Conservation (phyloP, 2,888 invertebrate species). For the Hermaeophaga mercurialis region DNA sequence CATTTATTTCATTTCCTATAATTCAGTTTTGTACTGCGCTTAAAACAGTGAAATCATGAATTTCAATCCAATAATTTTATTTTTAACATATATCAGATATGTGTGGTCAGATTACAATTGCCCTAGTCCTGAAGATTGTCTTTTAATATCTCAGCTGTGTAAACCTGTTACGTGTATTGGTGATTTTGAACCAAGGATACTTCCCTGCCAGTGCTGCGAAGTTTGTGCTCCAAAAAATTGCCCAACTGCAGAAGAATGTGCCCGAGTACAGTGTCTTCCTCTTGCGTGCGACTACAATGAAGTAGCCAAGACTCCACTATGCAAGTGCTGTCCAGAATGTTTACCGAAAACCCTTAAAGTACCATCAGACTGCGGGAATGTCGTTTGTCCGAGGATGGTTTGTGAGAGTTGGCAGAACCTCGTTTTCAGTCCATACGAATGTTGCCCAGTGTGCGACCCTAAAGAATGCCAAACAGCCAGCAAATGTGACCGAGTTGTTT, state of each 20-base stretch:
- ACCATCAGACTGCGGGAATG: slow-evolving; percentile 1
- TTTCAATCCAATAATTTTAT: background rate
- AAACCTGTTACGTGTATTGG: background rate
- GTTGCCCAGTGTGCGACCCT: background rate
- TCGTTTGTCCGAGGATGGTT: background rate
- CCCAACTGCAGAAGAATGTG: background rate
- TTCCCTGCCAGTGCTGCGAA: slow-evolving; percentile 1
- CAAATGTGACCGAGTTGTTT: background rate
- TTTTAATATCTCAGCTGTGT: background rate
- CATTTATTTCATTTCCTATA: too few relatives aligned
- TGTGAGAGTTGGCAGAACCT: slow-evolving; percentile 1
- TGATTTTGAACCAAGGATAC: background rate
- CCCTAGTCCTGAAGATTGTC: background rate
- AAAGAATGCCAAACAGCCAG: background rate
- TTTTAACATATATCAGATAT: background rate
- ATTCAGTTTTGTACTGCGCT: background rate
- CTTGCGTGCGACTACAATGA: background rate
- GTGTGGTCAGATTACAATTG: background rate
- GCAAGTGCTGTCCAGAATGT: slow-evolving; percentile 7
- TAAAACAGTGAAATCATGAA: background rate
- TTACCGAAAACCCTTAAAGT: background rate
- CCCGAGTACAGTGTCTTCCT: background rate
- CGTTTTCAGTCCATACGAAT: background rate
- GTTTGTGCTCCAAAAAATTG: background rate
- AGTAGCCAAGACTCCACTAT: background rate